Base-by-base conservation (phyloP, 2,797 vertebrate genomes). In the Protosalanx chinensis region DNA sequence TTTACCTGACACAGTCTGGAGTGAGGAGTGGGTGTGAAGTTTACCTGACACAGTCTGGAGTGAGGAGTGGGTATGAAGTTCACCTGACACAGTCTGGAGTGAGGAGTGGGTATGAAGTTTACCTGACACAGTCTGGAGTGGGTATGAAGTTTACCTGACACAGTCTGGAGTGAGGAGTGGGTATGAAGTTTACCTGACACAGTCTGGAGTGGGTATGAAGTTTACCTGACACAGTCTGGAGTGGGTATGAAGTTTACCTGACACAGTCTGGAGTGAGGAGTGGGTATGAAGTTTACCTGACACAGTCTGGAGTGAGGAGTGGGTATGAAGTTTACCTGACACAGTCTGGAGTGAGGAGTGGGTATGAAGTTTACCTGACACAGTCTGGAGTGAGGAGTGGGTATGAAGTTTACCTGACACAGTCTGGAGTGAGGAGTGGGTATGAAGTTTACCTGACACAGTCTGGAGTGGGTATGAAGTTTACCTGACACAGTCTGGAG, bases 141-240 rank as follows among this genome's bases (percentile, higher is more conserved):
- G 93, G 93, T 8, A 92, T 87, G 72, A 93, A 93, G 84, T 94
- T 46, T 77, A 91, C 93, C 88, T n/a, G 23, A 27, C n/a, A n/a
- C n/a, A n/a, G n/a, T n/a, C n/a, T n/a, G n/a, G n/a, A n/a, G n/a
- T n/a, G n/a, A n/a, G n/a, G n/a, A n/a, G n/a, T n/a, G n/a, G n/a
- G 23, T 27, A 1, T 1, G 23, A 1, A 27, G 23, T 27, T 27
- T 27, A 27, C 23, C 23, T 27, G 90, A 23, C 93, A 94, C 8
- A 94, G 90, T 84, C 93, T 91, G 80, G 93, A 94, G 80, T 93
- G 92, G 93, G 93, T 8, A 92, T 87, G 72, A 93, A 93, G 84
- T 94, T 46, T 77, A 91, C 93, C 88, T 94, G 23, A 27, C 23
- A 27, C 23, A 27, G 23, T 27, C 23, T 27, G 23, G 23, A 27